These are phyloP conservation scores for Alfaro cultratus DNA, from an alignment of 2,797 vertebrate species.

Conservation along the genomic window DNA sequence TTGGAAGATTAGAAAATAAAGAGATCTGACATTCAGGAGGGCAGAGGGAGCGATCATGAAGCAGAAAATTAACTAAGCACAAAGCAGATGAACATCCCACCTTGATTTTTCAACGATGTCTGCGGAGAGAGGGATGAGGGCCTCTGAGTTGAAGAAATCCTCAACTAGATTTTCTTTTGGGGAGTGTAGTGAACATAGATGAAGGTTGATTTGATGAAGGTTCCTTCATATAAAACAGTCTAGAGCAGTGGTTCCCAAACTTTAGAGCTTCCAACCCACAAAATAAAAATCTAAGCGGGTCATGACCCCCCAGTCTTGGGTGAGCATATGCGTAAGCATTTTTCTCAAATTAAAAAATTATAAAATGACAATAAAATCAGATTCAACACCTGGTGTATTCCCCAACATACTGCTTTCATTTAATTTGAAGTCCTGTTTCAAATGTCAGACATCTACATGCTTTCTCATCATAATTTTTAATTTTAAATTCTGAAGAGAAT, in stretches of 20 bases:
- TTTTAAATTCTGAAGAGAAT: not conserved
- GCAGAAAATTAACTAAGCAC: slow-evolving; percentile 2
- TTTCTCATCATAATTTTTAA: not conserved
- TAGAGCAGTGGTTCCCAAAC: not conserved
- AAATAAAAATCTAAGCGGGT: not conserved
- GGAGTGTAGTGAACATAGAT: not conserved
- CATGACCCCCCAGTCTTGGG: not conserved
- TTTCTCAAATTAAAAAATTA: not conserved
- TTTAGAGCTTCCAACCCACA: not conserved
- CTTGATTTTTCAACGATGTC: slow-evolving; percentile 2
- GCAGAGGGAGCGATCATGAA: not conserved
- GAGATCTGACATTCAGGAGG: not conserved
- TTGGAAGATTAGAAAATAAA: slow-evolving; percentile 1
- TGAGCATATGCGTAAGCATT: not conserved
- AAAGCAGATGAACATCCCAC: slow-evolving; percentile 6
- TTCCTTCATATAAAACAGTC: not conserved
- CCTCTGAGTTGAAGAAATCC: slow-evolving; percentile 3
- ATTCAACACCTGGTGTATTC: not conserved
- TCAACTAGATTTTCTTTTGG: not conserved
- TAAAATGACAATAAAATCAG: not conserved
- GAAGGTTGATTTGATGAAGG: not conserved
- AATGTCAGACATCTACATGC: not conserved
- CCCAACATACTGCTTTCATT: not conserved
- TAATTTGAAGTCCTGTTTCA: not conserved
- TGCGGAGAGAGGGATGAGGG: slow-evolving; percentile 8